Evolutionary conservation across 2,797 vertebrate genomes (phyloP).

Genomic region (Diceros bicornis): DNA sequence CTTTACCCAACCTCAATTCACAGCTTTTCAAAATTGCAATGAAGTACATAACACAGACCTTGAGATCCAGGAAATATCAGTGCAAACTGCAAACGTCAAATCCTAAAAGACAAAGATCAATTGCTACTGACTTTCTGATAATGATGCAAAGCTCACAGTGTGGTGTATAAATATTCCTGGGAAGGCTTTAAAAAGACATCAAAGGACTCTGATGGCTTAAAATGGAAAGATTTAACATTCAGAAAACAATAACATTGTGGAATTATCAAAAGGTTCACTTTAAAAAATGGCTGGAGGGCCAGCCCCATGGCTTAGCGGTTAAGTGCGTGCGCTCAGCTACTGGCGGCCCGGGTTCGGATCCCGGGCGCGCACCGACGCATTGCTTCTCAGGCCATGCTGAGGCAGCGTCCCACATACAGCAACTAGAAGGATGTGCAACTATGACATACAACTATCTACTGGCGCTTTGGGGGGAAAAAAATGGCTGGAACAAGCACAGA

Average conservation of each 20-base stretch:
- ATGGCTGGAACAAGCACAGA: neutral
- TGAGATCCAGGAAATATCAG: constrained; percentile 31
- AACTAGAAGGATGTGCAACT: too few species aligned
- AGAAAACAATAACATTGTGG: constrained; percentile 1
- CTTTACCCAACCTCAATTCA: neutral
- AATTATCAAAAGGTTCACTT: constrained; percentile 56
- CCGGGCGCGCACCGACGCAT: too few species aligned
- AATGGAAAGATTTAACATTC: constrained; percentile 19
- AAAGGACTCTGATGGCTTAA: neutral
- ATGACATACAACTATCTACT: too few species aligned
- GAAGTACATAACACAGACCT: neutral
- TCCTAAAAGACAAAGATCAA: constrained; percentile 58
- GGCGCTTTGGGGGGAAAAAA: neutral
- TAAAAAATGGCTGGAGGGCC: neutral
- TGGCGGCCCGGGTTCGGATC: too few species aligned
- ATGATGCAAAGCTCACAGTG: neutral
- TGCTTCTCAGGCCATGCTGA: too few species aligned
- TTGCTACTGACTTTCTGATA: neutral
- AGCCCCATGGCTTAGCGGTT: too few species aligned
- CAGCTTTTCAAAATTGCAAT: neutral
- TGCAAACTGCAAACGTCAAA: neutral
- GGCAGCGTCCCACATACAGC: too few species aligned
- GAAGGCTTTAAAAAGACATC: constrained; percentile 40
- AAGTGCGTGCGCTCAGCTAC: too few species aligned
- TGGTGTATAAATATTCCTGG: constrained; percentile 5